Evolutionary conservation across 2,888 invertebrate genomes (phyloP).

Genomic region (Trypoxylon attenuatum): DNA sequence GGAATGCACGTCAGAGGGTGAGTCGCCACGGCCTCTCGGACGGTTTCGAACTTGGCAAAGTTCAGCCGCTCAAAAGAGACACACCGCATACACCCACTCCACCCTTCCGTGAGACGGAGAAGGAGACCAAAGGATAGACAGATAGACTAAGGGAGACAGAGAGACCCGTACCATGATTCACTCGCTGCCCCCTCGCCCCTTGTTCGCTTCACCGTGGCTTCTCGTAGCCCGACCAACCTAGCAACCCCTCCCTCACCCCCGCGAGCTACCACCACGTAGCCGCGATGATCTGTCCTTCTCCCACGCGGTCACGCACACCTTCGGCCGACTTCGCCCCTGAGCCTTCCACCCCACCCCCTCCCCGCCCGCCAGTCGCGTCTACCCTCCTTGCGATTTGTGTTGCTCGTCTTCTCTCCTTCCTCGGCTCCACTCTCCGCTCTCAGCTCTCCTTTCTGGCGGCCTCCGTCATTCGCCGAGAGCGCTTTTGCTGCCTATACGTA

Average conservation of each 20-base stretch:
- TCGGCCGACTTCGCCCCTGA: constrained; percentile 13
- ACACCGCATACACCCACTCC: constrained; percentile 46
- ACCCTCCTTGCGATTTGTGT: too few species aligned
- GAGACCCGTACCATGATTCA: constrained; percentile 53
- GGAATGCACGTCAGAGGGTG: constrained; percentile 42
- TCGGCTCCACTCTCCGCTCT: constrained; percentile 1
- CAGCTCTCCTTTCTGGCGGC: constrained; percentile 29
- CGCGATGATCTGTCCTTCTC: constrained; percentile 2
- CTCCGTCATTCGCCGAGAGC: background rate
- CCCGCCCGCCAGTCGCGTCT: background rate
- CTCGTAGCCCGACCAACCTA: constrained; percentile 41
- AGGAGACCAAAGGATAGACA: background rate
- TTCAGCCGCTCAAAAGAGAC: constrained; percentile 70
- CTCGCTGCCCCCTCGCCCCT: constrained; percentile 34
- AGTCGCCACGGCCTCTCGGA: constrained; percentile 59
- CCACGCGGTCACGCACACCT: constrained; percentile 5
- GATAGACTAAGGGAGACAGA: background rate
- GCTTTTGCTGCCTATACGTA: background rate
- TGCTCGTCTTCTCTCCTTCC: background rate
- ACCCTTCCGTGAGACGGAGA: constrained; percentile 39
- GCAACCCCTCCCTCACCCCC: too few species aligned
- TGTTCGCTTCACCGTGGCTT: constrained; percentile 41
- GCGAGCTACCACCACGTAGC: too few species aligned
- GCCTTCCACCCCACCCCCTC: constrained; percentile 3
- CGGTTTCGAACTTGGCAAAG: constrained; percentile 70